phyloP scores from a whole-genome alignment of 2,113 vertebrate species.

The Turnix velox region DNA sequence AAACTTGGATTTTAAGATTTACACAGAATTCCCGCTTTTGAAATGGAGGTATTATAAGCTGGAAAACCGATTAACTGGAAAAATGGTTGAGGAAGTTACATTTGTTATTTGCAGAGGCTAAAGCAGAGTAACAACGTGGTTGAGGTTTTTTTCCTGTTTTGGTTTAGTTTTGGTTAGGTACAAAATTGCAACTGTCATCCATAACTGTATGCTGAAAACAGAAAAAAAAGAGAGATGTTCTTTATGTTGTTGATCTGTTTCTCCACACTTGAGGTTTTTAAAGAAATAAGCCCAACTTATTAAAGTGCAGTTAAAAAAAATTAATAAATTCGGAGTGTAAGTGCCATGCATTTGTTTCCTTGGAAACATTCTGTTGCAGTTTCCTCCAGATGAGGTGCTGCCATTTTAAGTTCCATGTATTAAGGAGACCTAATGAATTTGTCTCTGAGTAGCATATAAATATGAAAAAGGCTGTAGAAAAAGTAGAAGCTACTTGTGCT shows the following conservation, averaged over 20 bases:
- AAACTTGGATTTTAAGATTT: background rate
- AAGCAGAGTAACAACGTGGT: background rate
- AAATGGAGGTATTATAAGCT: background rate
- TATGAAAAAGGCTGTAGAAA: slow-evolving; percentile 54
- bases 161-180: background rate
- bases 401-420: slow-evolving; percentile 69
- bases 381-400: slow-evolving; percentile 66
- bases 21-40: background rate
- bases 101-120: background rate
- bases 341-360: slow-evolving; percentile 67
- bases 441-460: slow-evolving; percentile 54
- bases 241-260: slow-evolving; percentile 1
- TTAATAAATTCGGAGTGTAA: slow-evolving; percentile 66
- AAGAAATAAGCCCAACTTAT: slow-evolving; percentile 32
- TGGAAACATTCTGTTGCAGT: slow-evolving; percentile 70
- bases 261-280: slow-evolving; percentile 23
- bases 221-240: background rate
- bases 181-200: background rate
- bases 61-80: background rate
- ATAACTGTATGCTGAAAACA: background rate
- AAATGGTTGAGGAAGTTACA: background rate
- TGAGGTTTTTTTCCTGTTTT: background rate
- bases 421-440: slow-evolving; percentile 64
- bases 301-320: slow-evolving; percentile 62
- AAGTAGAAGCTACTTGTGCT: slow-evolving; percentile 30